These are phyloP conservation scores for Iguana delicatissima DNA, from an alignment of 2,797 vertebrate genomes.

Conservation along the genomic window DNA sequence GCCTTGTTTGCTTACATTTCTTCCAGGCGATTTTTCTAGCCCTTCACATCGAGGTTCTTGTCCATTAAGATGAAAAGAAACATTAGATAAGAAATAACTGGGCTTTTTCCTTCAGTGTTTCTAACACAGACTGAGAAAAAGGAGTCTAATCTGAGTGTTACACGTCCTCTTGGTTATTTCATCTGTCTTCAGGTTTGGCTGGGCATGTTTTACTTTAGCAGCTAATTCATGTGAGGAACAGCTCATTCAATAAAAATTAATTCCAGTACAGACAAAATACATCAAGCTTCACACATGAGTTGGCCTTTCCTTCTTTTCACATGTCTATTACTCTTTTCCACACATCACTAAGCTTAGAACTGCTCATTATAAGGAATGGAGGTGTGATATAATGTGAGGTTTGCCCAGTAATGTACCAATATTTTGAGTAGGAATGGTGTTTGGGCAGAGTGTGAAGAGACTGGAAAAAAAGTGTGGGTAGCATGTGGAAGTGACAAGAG, in stretches of 20 bases:
- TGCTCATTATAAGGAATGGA: neutral
- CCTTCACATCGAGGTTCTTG: conserved; percentile 71
- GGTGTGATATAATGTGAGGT: too few species aligned
- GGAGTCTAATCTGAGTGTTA: conserved; percentile 60
- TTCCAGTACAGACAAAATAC: neutral
- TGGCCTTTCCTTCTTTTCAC: neutral
- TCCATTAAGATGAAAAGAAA: conserved; percentile 58
- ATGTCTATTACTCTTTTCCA: too few species aligned
- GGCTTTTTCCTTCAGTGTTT: conserved; percentile 61
- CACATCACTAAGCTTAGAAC: too few species aligned
- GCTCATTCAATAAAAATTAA: neutral
- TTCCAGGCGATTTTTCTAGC: conserved; percentile 69
- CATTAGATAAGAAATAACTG: conserved; percentile 66
- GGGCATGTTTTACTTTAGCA: neutral
- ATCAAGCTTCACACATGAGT: neutral
- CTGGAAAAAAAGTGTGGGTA: too few species aligned
- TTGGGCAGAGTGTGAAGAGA: too few species aligned
- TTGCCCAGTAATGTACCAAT: too few species aligned
- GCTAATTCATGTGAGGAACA: neutral
- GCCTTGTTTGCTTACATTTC: conserved; percentile 76
- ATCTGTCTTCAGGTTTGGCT: conserved; percentile 23
- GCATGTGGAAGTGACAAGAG: too few species aligned
- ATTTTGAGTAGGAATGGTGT: too few species aligned
- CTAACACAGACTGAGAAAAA: conserved; percentile 61
- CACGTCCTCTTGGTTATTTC: neutral